phyloP scores from a whole-genome alignment of 2,113 vertebrate species.

The Aptenodytes patagonicus region DNA sequence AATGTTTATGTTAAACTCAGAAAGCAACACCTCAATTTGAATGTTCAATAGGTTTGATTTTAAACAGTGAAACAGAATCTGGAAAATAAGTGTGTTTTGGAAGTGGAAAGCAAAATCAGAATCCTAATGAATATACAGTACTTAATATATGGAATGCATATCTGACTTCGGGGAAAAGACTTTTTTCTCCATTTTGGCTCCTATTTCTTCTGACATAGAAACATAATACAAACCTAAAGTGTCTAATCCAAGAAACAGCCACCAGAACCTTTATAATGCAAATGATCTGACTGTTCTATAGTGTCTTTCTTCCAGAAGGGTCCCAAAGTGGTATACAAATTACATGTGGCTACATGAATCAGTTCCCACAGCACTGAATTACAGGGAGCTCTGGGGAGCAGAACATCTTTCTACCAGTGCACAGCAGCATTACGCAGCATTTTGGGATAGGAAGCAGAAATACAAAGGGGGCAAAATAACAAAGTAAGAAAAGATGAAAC shows the following conservation, averaged over 20 bases:
- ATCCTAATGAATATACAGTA: background rate
- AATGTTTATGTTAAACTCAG: background rate
- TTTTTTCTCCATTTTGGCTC: background rate
- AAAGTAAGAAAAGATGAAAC: background rate
- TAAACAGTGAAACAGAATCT: background rate
- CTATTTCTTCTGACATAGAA: slow-evolving; percentile 33
- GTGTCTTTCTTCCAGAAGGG: slow-evolving; percentile 24
- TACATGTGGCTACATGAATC: slow-evolving; percentile 22
- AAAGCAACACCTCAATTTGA: background rate
- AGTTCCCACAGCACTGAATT: slow-evolving; percentile 34
- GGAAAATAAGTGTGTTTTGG: background rate
- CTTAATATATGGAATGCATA: slow-evolving; percentile 11
- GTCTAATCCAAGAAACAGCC: slow-evolving; percentile 24
- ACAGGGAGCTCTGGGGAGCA: background rate
- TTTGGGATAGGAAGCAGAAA: background rate
- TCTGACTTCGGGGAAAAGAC: background rate
- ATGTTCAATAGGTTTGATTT: background rate
- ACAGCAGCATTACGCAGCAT: background rate
- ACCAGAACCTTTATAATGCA: slow-evolving; percentile 47
- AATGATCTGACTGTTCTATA: slow-evolving; percentile 41
- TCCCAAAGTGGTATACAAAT: slow-evolving; percentile 43
- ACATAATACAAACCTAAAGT: slow-evolving; percentile 22
- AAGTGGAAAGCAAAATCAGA: slow-evolving; percentile 8
- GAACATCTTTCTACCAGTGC: background rate
- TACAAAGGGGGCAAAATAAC: background rate